These are phyloP conservation scores for Felis chaus DNA, from an alignment of 2,113 vertebrate species.

Conservation along the genomic window DNA sequence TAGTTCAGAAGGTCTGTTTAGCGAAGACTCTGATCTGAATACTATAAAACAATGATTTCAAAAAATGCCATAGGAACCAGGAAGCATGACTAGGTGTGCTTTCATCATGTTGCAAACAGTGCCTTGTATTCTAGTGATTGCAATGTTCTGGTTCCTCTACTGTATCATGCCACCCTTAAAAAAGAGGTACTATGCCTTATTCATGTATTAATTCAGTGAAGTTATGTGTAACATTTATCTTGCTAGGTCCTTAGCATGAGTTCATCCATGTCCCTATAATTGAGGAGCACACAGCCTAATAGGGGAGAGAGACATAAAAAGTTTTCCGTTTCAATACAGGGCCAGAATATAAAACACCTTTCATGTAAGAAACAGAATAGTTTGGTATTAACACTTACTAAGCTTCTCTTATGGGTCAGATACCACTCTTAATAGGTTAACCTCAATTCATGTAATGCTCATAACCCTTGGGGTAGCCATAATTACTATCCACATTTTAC, in stretches of 20 bases:
- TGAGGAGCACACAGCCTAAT: not conserved
- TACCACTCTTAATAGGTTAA: not conserved
- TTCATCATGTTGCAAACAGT: not conserved
- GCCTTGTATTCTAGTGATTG: not conserved
- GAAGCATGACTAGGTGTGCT: not conserved
- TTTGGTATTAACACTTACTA: not conserved
- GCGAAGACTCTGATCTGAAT: not conserved
- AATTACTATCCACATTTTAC: slow-evolving; percentile 19
- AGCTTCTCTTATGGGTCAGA: not conserved
- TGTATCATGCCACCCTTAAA: not conserved
- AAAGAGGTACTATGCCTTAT: not conserved
- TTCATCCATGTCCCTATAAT: not conserved
- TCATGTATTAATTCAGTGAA: not conserved
- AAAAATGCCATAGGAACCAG: not conserved
- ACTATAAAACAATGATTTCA: not conserved
- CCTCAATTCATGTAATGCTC: not conserved
- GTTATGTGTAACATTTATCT: not conserved
- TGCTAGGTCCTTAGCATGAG: not conserved
- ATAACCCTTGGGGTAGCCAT: not conserved
- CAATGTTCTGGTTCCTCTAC: not conserved
- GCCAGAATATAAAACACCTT: not conserved
- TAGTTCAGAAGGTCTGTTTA: not conserved
- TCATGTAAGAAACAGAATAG: not conserved
- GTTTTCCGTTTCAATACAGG: not conserved
- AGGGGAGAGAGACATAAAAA: not conserved